phyloP scores from a whole-genome alignment of 1,140 invertebrate genomes.

The Neodiprion lecontei region DNA sequence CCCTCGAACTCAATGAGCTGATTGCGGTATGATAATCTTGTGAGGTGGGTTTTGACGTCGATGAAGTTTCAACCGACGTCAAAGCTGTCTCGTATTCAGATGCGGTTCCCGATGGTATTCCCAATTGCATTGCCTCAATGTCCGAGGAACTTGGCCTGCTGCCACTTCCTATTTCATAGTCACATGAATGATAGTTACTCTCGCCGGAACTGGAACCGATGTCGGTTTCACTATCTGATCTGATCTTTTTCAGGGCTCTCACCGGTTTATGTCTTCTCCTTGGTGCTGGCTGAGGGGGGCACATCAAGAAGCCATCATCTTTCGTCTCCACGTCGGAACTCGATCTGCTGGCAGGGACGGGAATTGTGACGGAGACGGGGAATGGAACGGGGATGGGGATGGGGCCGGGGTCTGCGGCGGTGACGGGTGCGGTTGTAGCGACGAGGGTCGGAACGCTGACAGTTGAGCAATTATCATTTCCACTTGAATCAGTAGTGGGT shows the following conservation, averaged over 20 bases:
- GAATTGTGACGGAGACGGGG: conserved; percentile 19
- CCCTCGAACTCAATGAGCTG: conserved; percentile 82
- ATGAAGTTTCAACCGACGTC: conserved; percentile 78
- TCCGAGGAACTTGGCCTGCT: conserved; percentile 88
- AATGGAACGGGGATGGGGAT: neutral
- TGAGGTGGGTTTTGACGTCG: conserved; percentile 72
- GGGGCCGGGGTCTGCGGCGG: neutral
- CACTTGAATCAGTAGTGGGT: neutral
- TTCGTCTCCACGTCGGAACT: conserved; percentile 50
- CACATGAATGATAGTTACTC: conserved; percentile 88
- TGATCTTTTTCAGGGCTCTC: conserved; percentile 40
- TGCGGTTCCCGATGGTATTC: conserved; percentile 66
- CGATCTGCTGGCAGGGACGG: conserved; percentile 45
- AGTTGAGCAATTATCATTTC: neutral
- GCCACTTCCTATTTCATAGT: conserved; percentile 73
- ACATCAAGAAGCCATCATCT: conserved; percentile 48
- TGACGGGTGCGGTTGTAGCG: neutral
- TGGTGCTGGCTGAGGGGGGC: conserved; percentile 50
- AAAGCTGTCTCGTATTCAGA: conserved; percentile 91
- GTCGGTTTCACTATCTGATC: conserved; percentile 63
- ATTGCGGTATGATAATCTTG: conserved; percentile 86
- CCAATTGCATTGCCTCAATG: conserved; percentile 73
- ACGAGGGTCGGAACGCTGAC: neutral
- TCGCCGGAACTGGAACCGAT: conserved; percentile 87
- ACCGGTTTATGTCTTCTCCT: conserved; percentile 50